A percentile compares a stretch with the other conserved stretches of the same genome.
phyloP scores from a whole-genome alignment of 1,140 invertebrate species.

The Sesamia nonagrioides region DNA sequence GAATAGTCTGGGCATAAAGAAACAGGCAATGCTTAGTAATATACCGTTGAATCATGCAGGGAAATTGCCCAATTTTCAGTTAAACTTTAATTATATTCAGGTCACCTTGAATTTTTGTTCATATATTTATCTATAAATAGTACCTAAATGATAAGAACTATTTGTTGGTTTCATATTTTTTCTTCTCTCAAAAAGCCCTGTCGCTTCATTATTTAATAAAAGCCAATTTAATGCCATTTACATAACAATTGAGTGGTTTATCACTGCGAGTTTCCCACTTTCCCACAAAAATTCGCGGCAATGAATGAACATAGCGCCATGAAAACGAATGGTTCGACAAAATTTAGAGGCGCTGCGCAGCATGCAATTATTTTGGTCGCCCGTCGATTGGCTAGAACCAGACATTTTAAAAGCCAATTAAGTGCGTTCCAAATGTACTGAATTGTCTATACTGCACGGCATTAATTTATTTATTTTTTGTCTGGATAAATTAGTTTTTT shows the following conservation, averaged over 20 bases:
- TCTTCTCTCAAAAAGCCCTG: too few species aligned
- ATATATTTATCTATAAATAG: too few species aligned
- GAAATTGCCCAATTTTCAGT: too few species aligned
- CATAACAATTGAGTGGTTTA: constrained; percentile 22
- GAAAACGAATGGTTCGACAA: background rate
- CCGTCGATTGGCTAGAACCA: background rate
- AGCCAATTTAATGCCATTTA: constrained; percentile 14
- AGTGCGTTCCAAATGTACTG: background rate
- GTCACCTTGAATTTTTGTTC: too few species aligned
- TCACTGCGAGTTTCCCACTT: constrained; percentile 1
- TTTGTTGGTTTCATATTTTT: too few species aligned
- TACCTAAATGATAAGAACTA: too few species aligned
- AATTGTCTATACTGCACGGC: background rate
- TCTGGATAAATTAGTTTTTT: background rate
- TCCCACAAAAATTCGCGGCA: background rate
- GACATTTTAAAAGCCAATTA: constrained; percentile 8
- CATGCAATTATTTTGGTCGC: background rate
- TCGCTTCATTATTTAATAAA: constrained; percentile 8
- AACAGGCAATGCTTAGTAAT: background rate
- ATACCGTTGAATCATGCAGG: background rate
- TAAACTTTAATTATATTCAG: too few species aligned
- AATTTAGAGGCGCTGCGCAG: constrained; percentile 12
- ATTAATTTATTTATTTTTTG: background rate
- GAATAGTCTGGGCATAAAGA: background rate
- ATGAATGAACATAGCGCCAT: background rate